Evolutionary conservation across 2,797 vertebrate species (phyloP), one percentile per base, ranked within the genome.

Genomic region (Mus minutoides): DNA sequence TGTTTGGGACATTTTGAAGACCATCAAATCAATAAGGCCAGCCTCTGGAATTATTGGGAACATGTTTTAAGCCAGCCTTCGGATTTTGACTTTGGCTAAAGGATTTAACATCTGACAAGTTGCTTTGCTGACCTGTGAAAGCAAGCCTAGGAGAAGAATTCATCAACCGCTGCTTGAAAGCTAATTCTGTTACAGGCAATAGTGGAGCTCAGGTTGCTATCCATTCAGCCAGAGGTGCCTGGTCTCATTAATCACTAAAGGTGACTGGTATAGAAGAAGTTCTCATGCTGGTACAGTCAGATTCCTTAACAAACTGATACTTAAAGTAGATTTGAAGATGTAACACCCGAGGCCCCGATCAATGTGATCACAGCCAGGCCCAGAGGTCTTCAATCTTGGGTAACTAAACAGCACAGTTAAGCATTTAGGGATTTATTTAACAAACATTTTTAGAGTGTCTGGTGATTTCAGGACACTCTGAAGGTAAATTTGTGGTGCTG

Each of bases 131-230:
- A 49, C n/a, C 78, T 92, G 60, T 67, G 77, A 97, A 89, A 95
- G n/a, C n/a, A 31, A 96, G 64, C 17, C 88, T 90, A 82, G 76
- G 86, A 77, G 43, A 24, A 92, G 76, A 97, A 94, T 89, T 88
- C 60, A 80, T 91, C 85, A 34, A 14, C 29, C 24, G 58, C 10
- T 62, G 52, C 52, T 43, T 78, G 83, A 86, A 96, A 79, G 88
- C 91, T 96, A 84, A 94, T 97, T 97, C 60, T 79, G 26, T 92
- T 96, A 49, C 40, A 60, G 67, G 89, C 52, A 56, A 46, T 67
- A 46, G 24, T 67, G 43, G 76, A 34, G 40, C 56, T 73, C 17
- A 34, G 69, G 52, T 85, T 58, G 84, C 17, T 13, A 0, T 69
- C 87, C 54, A 92, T 24, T 80, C 76, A 91, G 56, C 91, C 54